Conservation (phyloP, 2,113 vertebrate genomes). For the Motacilla alba region DNA sequence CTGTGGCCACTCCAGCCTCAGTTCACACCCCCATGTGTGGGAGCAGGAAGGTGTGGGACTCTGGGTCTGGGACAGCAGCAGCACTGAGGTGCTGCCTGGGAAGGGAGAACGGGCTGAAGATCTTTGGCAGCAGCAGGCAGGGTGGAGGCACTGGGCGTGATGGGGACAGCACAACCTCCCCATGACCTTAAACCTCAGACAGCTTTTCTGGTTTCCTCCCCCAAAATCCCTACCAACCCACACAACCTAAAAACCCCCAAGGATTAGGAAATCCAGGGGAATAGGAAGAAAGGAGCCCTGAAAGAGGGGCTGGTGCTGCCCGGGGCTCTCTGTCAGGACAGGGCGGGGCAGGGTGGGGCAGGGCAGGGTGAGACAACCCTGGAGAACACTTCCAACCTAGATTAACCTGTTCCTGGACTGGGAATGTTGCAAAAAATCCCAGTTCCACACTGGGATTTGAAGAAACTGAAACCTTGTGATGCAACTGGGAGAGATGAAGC, state of each 20-base stretch:
- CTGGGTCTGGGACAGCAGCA: not conserved
- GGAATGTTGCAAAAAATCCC: not conserved
- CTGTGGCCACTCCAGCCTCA: not conserved
- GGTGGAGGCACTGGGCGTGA: not conserved
- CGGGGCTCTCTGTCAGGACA: not conserved
- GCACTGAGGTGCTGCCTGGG: not conserved
- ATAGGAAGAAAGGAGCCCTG: not conserved
- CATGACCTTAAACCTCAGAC: not conserved
- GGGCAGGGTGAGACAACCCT: not conserved
- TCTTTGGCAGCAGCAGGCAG: not conserved
- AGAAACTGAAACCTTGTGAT: not conserved
- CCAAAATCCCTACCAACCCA: not conserved
- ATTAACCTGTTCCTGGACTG: not conserved
- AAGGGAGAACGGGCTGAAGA: not conserved
- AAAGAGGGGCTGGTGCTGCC: not conserved
- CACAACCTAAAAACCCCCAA: not conserved
- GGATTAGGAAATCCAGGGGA: not conserved
- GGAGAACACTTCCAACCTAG: not conserved
- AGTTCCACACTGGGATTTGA: not conserved
- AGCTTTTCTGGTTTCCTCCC: not conserved
- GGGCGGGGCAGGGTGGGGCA: not conserved
- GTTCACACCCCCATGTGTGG: rapidly evolving
- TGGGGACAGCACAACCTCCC: not conserved
- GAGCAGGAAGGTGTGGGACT: not conserved
- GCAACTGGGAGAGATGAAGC: not conserved